Evolutionary conservation across 2,113 vertebrate genomes (phyloP).

Genomic region (Copsychus sechellarum): DNA sequence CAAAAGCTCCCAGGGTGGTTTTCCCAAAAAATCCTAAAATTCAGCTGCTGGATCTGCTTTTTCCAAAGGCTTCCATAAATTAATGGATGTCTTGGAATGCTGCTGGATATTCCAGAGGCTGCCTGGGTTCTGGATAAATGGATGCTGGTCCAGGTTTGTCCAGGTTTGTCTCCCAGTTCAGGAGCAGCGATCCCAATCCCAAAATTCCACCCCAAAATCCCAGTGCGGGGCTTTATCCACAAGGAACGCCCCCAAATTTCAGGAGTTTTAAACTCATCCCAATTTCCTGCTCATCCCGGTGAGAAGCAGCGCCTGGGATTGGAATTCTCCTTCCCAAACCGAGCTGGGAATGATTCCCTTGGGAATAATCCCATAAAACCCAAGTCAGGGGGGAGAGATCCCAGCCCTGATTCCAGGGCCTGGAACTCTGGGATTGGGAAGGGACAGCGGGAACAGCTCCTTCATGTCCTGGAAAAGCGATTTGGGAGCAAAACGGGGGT

Average conservation of each 20-base stretch:
- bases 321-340: background rate
- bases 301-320: background rate
- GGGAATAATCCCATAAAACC: background rate
- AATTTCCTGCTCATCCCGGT: background rate
- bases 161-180: background rate
- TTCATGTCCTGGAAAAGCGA: background rate
- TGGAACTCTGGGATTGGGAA: background rate
- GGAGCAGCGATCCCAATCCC: background rate
- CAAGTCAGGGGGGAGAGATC: background rate
- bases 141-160: background rate
- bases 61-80: background rate
- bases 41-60: background rate
- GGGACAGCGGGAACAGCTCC: background rate
- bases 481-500: background rate
- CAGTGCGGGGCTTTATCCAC: fast-evolving
- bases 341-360: background rate
- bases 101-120: background rate
- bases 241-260: background rate
- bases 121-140: background rate
- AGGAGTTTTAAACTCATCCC: background rate
- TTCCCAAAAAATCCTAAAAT: background rate
- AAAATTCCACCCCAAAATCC: background rate
- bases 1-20: background rate
- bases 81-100: background rate
- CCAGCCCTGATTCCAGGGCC: background rate